Conservation (phyloP, 2,797 vertebrate genomes). For the Psittacula derbiana region DNA sequence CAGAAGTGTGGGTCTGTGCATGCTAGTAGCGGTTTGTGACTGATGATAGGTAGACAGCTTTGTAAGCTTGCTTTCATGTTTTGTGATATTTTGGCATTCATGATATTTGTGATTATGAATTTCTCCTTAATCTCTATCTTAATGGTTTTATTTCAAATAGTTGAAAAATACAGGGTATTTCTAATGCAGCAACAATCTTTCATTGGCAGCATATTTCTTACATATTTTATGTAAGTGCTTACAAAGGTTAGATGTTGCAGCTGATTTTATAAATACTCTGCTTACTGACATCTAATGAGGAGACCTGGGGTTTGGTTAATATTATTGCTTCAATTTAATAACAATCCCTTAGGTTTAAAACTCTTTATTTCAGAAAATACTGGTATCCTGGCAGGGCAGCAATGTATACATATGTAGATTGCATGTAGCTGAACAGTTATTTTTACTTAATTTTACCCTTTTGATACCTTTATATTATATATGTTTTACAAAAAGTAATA, state of each 20-base stretch:
- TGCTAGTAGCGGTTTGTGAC: neutral
- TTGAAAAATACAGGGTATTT: neutral
- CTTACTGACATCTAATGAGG: neutral
- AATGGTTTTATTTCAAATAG: neutral
- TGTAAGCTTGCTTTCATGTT: neutral
- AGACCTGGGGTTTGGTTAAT: neutral
- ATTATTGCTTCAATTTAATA: neutral
- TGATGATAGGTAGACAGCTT: neutral
- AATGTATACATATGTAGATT: neutral
- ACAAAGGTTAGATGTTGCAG: neutral
- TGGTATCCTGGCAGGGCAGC: neutral
- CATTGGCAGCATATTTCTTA: neutral
- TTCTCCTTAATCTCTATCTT: neutral
- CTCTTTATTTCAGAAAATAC: neutral
- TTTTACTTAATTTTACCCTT: neutral
- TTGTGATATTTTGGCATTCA: neutral
- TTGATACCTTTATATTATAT: neutral
- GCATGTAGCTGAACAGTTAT: neutral
- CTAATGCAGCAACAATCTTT: neutral
- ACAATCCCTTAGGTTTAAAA: neutral
- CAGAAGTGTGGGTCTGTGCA: neutral
- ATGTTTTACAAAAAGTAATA: neutral
- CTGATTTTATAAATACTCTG: neutral
- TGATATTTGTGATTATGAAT: neutral
- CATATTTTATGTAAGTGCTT: neutral